Evolutionary conservation across 2,797 vertebrate species (phyloP), one percentile per base, ranked within the genome.

Genomic region (Rhinogobio ventralis): DNA sequence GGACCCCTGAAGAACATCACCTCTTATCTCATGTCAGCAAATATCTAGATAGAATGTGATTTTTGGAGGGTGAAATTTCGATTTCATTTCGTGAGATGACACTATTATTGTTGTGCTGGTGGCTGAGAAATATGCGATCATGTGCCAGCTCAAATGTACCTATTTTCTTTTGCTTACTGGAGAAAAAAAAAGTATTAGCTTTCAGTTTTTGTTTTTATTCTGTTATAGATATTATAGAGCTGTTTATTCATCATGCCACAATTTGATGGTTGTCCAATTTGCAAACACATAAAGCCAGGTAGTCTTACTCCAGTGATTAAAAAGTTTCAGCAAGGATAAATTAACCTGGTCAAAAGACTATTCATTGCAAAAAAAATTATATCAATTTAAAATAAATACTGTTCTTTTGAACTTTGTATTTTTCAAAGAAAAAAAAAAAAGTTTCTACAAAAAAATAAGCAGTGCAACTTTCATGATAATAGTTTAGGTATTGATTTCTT

Each of bases 1-100:
- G 42, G 71, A 36, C 14, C 25, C 42, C 49, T 51, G 36, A 74
- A 88, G 69, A 76, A 76, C 36, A 49, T 45, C 42, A 66, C 30
- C 71, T 76, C 78, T 51, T 80, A 51, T 76, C 75, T 76, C 39
- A 78, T 45, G 5, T 46, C 39, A 28, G n/a, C n/a, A 19, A 62
- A 78, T 46, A 1, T 77, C 33, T 60, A 45, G 9, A 46, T 64
- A 30, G 9, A 78, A 28, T 46, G 17, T 62, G n/a, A 78, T 20
- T 28, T 78, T 30, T 64, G 10, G 9, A 0, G 0, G 36, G 14
- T 60, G 36, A 55, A 23, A n/a, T 36, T 55, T 75, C 14, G 0
- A 36, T n/a, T 75, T 55, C 1, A 10, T 55, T 75, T n/a, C 13
- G 30, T 55, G 30, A 74, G 14, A 23, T 23, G 49, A 28, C 11